Percentiles rank a stretch among this genome's conserved stretches.
These are phyloP conservation scores for Melanostoma scalare DNA, from an alignment of 2,888 invertebrate species.

Conservation along the genomic window DNA sequence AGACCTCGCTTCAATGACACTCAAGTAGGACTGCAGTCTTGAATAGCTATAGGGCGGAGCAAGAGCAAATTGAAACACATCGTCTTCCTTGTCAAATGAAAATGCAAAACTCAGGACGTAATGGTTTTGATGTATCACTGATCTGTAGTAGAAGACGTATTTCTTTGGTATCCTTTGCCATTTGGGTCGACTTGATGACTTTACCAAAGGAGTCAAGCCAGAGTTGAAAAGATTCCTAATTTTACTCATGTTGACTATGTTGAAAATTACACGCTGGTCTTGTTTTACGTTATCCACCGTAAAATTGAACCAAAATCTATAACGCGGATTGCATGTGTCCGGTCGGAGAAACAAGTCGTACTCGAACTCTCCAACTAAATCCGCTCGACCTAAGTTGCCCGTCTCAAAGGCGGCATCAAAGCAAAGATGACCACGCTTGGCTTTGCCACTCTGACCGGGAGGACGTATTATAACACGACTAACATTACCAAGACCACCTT, in stretches of 20 bases:
- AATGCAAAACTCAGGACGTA: conserved; percentile 97
- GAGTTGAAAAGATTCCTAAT: conserved; percentile 93
- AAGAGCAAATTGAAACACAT: conserved; percentile 96
- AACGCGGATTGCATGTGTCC: conserved; percentile 96
- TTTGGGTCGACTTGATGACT: conserved; percentile 93
- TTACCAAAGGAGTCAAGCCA: conserved; percentile 96
- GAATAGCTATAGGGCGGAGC: conserved; percentile 98
- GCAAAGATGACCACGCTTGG: conserved; percentile 97
- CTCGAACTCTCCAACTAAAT: conserved; percentile 95
- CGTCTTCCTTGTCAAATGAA: conserved; percentile 96
- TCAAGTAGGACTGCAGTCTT: conserved; percentile 92
- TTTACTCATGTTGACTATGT: conserved; percentile 98
- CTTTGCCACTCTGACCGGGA: conserved; percentile 96
- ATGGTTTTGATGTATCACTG: conserved; percentile 93
- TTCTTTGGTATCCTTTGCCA: conserved; percentile 93
- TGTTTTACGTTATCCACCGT: conserved; percentile 97
- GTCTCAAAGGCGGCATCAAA: conserved; percentile 99
- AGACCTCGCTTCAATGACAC: conserved; percentile 86
- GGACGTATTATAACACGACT: conserved; percentile 93
- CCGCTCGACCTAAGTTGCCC: conserved; percentile 97
- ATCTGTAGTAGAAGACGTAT: conserved; percentile 95
- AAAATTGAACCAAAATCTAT: conserved; percentile 98
- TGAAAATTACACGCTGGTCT: conserved; percentile 97
- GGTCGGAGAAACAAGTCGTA: conserved; percentile 98
- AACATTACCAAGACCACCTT: conserved; percentile 96